Evolutionary conservation across 2,888 invertebrate species (phyloP).

Genomic region (Carcina quercana): DNA sequence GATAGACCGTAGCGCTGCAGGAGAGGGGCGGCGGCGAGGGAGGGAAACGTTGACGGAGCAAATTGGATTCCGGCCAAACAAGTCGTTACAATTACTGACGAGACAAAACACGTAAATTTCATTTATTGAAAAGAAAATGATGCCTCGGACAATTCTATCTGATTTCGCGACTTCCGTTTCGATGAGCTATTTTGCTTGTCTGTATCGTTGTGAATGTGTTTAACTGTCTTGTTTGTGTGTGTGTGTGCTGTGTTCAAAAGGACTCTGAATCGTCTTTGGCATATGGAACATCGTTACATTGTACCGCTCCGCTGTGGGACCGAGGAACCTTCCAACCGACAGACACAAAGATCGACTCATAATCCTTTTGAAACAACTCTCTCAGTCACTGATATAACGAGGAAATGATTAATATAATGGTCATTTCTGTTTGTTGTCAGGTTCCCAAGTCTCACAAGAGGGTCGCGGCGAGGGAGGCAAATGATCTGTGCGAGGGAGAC

Average conservation of each 20-base stretch:
- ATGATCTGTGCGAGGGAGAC: conserved; percentile 41
- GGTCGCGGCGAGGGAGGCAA: conserved; percentile 44
- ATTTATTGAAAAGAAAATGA: too few species aligned
- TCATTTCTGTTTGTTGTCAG: conserved; percentile 77
- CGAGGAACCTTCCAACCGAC: conserved; percentile 70
- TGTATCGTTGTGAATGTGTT: too few species aligned
- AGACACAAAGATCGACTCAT: conserved; percentile 74
- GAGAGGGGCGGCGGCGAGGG: conserved; percentile 26
- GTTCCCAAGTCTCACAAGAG: conserved; percentile 70
- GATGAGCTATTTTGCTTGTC: too few species aligned
- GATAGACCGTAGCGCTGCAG: conserved; percentile 20
- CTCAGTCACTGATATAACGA: conserved; percentile 24
- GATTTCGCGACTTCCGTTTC: background rate
- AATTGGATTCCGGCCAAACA: conserved; percentile 60
- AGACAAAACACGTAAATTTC: too few species aligned
- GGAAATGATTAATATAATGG: conserved; percentile 70
- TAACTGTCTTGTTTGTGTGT: too few species aligned
- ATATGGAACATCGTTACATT: conserved; percentile 39
- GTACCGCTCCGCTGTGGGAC: conserved; percentile 53
- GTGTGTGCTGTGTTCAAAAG: conserved; percentile 61
- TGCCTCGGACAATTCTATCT: too few species aligned
- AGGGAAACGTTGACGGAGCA: conserved; percentile 25
- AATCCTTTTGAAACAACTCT: conserved; percentile 67
- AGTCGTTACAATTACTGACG: conserved; percentile 48
- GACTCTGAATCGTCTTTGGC: conserved; percentile 73